phyloP scores from a whole-genome alignment of 35 echinoderm and acorn worm genomes.

The Stichopus chloronotus region DNA sequence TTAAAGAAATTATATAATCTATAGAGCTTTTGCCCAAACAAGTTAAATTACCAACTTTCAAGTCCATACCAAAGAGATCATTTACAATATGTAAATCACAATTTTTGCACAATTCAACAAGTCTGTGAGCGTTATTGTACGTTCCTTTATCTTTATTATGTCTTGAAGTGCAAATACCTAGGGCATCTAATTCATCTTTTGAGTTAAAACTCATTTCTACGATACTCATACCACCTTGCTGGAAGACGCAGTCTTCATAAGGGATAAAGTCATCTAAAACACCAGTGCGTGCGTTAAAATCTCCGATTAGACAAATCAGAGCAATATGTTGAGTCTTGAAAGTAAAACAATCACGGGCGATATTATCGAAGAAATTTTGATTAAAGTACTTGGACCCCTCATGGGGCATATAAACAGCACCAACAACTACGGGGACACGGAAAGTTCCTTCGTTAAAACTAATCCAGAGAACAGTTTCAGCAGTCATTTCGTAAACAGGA shows the following conservation, averaged over 20 bases:
- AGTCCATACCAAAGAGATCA: not conserved
- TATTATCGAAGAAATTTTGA: constrained; percentile 27
- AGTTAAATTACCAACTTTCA: not conserved
- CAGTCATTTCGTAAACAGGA: not conserved
- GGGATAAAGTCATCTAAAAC: not conserved
- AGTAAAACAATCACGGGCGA: not conserved
- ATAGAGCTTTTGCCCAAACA: not conserved
- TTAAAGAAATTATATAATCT: not conserved
- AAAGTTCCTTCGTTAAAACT: constrained; percentile 19
- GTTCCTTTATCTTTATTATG: not conserved
- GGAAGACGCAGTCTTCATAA: not conserved
- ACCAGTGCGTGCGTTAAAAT: not conserved
- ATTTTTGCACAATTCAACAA: constrained; percentile 13
- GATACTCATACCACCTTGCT: constrained; percentile 11
- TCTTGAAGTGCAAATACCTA: too few relatives aligned
- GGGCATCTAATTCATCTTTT: not conserved
- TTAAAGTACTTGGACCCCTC: constrained; percentile 14
- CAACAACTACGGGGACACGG: not conserved
- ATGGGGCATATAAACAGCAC: constrained; percentile 51
- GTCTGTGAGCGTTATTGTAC: not conserved
- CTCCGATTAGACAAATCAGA: not conserved
- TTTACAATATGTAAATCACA: constrained; percentile 7
- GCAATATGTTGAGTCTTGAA: constrained; percentile 3
- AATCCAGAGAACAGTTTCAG: constrained; percentile 49
- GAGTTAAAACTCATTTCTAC: not conserved